Conservation (phyloP, 2,113 vertebrate species). For the Peromyscus californicus region DNA sequence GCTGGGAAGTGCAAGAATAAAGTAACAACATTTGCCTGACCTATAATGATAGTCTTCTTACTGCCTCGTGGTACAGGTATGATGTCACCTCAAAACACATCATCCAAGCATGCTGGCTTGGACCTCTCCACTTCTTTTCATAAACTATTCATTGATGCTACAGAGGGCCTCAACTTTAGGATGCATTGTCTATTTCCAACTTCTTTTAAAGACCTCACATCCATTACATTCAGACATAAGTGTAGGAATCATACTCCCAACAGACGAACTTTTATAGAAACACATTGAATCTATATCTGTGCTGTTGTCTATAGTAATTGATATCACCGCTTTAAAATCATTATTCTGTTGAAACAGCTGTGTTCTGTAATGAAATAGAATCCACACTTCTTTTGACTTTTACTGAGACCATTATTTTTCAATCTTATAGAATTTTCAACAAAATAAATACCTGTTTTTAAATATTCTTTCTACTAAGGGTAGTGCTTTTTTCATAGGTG, state of each 20-base stretch:
- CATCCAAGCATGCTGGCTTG: not conserved
- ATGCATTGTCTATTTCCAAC: not conserved
- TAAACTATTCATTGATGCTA: not conserved
- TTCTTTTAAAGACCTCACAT: not conserved
- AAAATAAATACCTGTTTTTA: not conserved
- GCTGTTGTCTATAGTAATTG: not conserved
- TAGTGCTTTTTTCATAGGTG: not conserved
- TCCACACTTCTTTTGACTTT: no score
- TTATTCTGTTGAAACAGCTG: not conserved
- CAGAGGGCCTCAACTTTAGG: not conserved
- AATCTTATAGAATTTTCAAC: not conserved
- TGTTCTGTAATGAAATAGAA: not conserved
- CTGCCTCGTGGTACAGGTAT: not conserved
- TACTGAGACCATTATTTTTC: not conserved
- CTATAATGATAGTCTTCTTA: not conserved
- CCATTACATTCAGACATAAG: not conserved
- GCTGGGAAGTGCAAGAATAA: no score
- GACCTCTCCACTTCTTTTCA: not conserved
- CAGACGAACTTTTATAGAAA: not conserved
- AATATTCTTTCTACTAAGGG: not conserved
- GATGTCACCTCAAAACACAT: not conserved
- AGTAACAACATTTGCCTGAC: not conserved
- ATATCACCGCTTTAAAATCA: not conserved
- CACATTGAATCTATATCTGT: not conserved
- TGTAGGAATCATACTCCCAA: not conserved